Percentiles rank a stretch among this genome's conserved stretches.
These are phyloP conservation scores for Formica exsecta DNA, from an alignment of 1,140 invertebrate genomes.

Conservation along the genomic window DNA sequence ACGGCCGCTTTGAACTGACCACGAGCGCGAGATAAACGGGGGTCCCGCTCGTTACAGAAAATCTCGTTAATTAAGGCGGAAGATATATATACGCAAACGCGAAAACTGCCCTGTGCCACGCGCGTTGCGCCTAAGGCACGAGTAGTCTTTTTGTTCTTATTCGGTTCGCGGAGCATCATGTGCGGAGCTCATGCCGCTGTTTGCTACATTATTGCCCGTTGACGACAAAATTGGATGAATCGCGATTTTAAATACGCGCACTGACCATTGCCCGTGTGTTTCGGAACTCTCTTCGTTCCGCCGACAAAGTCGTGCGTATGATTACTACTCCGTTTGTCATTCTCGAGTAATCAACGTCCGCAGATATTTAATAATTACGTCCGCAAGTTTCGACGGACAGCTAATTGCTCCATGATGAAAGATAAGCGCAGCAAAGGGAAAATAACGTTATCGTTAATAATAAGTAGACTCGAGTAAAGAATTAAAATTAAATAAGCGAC, in stretches of 20 bases:
- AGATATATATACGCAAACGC: conserved; percentile 43
- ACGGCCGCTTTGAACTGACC: conserved; percentile 68
- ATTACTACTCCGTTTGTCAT: conserved; percentile 50
- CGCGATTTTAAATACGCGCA: conserved; percentile 58
- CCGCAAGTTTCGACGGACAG: not conserved
- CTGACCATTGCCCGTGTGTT: not conserved
- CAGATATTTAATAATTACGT: conserved; percentile 22
- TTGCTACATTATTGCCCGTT: conserved; percentile 55
- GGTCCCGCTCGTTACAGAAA: conserved; percentile 40
- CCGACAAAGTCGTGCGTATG: conserved; percentile 33
- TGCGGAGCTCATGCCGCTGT: conserved; percentile 23
- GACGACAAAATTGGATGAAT: conserved; percentile 70
- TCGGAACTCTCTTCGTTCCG: conserved; percentile 40
- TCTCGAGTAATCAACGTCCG: conserved; percentile 37
- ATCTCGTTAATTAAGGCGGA: conserved; percentile 68
- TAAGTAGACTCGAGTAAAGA: not conserved
- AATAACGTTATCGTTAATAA: conserved; percentile 8
- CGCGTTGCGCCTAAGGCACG: conserved; percentile 26
- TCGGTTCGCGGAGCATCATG: conserved; percentile 1
- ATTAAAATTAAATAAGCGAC: not conserved
- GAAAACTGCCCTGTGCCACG: conserved; percentile 38
- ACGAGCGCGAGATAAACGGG: conserved; percentile 55
- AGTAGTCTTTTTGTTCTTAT: conserved; percentile 53
- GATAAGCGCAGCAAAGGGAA: not conserved
- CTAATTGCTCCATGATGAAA: not conserved